Base-by-base conservation (phyloP, 2,113 vertebrate genomes). In the Chitala chitala region DNA sequence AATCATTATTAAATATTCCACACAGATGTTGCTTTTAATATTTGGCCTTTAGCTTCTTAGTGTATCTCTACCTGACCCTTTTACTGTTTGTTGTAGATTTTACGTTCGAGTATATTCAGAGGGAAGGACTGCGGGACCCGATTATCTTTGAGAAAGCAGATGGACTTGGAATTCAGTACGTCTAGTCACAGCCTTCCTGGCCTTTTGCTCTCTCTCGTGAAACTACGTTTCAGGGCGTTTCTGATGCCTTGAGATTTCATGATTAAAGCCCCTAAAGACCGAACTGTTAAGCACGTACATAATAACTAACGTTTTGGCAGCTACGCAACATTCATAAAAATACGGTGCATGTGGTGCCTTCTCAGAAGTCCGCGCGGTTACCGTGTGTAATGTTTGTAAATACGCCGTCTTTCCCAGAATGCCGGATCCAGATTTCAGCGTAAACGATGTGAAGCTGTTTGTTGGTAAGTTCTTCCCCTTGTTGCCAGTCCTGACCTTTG, bases 401-500 rank as follows among this genome's bases (percentile, higher is more conserved):
- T 53, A 29, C 24, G 76, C 20, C 66, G 50, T 10, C 7, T 83
- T 81, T 80, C 51, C 12, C 87, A 99, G 97, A 86, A 98, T 99
- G 97, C 97, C 97, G 1, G 95, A 98, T 79, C 82, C 93, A 0
- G 94, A 95, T 82, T 99, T 99, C 81, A 98, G 94, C 36, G 97
- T 99, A 85, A 97, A 94, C 33, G 97, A 99, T 66, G 97, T 99
- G 69, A 96, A 98, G 78, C 86, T 96, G 76, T 99, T 95, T 82
- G 97, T 99, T 3, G 97, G 97, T 97, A 88, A 94, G 95, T 86
- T n/a, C n/a, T n/a, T n/a, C n/a, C n/a, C 72, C 36, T 44, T 13
- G n/a, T 9, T 10, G 55, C 51, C n/a, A 24, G 1, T 0, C 3
- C 26, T 1, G 15, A 9, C 20, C 15, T 24, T 4, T 22, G 9